Evolutionary conservation across 2,888 invertebrate species (phyloP).

Genomic region (Cremastobaeus sp.): DNA sequence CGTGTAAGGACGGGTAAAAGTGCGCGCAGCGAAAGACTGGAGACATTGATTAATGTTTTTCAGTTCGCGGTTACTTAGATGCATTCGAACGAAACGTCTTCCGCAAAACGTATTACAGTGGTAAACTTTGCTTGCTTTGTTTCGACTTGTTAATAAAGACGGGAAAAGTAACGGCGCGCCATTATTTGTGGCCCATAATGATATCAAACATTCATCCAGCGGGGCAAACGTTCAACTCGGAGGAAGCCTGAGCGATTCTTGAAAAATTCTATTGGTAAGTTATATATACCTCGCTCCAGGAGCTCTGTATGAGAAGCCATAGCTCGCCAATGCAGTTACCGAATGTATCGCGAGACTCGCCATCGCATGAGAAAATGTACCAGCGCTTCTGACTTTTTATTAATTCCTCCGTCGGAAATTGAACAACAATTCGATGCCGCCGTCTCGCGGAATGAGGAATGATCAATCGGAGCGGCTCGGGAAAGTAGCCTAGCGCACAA

Average conservation of each 20-base stretch:
- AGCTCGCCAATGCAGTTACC: constrained; percentile 40
- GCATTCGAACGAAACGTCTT: constrained; percentile 37
- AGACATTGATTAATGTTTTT: constrained; percentile 60
- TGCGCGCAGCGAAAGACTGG: constrained; percentile 28
- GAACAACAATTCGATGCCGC: constrained; percentile 33
- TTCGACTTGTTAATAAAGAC: constrained; percentile 13
- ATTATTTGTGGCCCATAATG: constrained; percentile 45
- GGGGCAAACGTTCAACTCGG: constrained; percentile 2
- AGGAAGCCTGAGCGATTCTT: constrained; percentile 29
- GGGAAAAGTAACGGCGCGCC: background rate
- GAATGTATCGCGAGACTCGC: constrained; percentile 25
- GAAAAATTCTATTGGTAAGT: constrained; percentile 36
- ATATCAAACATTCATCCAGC: constrained; percentile 48
- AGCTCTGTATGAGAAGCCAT: constrained; percentile 27
- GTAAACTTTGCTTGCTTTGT: constrained; percentile 40
- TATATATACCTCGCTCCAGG: constrained; percentile 21
- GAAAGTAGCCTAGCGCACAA: too few relatives aligned
- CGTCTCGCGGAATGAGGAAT: too few relatives aligned
- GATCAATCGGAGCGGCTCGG: too few relatives aligned
- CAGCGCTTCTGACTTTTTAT: constrained; percentile 23
- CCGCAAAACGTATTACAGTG: constrained; percentile 24
- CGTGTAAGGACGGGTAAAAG: constrained; percentile 32
- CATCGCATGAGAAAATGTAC: constrained; percentile 47
- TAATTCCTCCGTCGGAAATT: constrained; percentile 35
- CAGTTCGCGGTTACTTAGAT: constrained; percentile 48